Evolutionary conservation across 2,888 invertebrate genomes (phyloP), one percentile per base, ranked within the genome.

Genomic region (Tricholauxania praeusta): DNA sequence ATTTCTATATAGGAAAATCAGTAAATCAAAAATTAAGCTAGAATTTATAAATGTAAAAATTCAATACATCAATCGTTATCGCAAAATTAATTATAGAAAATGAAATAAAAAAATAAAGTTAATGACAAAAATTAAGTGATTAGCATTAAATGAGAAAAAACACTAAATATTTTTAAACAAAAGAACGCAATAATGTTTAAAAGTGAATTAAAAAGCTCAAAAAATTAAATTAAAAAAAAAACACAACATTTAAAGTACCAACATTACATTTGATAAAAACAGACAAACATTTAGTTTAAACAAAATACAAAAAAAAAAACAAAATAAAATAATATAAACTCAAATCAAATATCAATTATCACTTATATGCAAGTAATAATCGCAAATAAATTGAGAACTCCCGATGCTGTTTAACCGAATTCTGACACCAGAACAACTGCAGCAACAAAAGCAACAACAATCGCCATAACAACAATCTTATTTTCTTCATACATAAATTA

Each of bases 231-330:
- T 28, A 62, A 28, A 65, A 17, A 47, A 47, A 47, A 47, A 47
- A 39, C 76, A 82, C 76, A 82, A 79, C 80, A 78, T 77, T 81
- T 76, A 12, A 17, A 63, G 39, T 39, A 39, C 39, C 39, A 39
- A 39, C 39, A 39, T 39, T 39, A 39, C 32, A 72, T 72, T 74
- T 74, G 76, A 74, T 74, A 68, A 74, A 74, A 74, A 70, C 72
- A 72, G 76, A 72, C 72, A 72, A 71, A 74, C 74, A 74, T 73
- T 74, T 66, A 69, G 70, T 72, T 74, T 71, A 71, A 66, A 75
- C 72, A 51, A 67, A 64, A 51, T 51, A 53, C 39, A 14, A 48
- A 48, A 59, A 47, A 63, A 4, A 32, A 22, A 32, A 28, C 12
- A 64, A 59, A 19, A n/a, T 71, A 4, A 22, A 52, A 68, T 62